These are phyloP conservation scores for Heterochromis multidens DNA, from an alignment of 2,113 vertebrate species.

Conservation along the genomic window DNA sequence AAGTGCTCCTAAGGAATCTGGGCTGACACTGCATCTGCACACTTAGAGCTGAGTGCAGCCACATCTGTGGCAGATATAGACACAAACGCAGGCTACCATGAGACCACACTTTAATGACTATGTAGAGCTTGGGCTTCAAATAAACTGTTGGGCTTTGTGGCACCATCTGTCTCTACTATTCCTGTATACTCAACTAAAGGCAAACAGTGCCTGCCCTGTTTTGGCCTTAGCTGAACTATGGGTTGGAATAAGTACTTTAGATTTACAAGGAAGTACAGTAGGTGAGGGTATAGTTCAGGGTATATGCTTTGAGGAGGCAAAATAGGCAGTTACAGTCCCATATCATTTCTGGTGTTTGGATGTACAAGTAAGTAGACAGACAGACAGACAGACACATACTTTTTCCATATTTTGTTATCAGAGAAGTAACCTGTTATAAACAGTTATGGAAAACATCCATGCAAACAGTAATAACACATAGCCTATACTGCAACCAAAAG, in stretches of 20 bases:
- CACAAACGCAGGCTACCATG: constrained; percentile 45
- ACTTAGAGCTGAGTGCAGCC: constrained; percentile 34
- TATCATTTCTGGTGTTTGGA: too few species aligned
- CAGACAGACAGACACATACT: too few species aligned
- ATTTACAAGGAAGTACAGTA: neutral
- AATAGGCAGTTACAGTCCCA: neutral
- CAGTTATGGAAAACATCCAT: too few species aligned
- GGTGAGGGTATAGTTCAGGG: neutral
- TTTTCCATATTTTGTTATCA: too few species aligned
- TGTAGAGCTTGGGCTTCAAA: constrained; percentile 61
- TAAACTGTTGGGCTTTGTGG: constrained; percentile 60
- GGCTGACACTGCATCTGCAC: constrained; percentile 6
- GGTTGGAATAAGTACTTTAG: neutral
- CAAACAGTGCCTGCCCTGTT: constrained; percentile 14
- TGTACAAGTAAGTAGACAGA: too few species aligned
- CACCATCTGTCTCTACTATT: constrained; percentile 51
- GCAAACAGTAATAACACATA: too few species aligned
- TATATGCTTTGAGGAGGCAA: neutral
- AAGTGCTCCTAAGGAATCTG: constrained; percentile 21
- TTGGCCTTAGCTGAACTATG: neutral
- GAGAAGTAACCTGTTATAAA: too few species aligned
- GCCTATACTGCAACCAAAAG: too few species aligned
- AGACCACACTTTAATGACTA: constrained; percentile 69
- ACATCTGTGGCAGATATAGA: constrained; percentile 67
- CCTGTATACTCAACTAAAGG: constrained; percentile 15